These are phyloP conservation scores for Pyxicephalus adspersus DNA, from an alignment of 2,113 vertebrate species.

Conservation along the genomic window DNA sequence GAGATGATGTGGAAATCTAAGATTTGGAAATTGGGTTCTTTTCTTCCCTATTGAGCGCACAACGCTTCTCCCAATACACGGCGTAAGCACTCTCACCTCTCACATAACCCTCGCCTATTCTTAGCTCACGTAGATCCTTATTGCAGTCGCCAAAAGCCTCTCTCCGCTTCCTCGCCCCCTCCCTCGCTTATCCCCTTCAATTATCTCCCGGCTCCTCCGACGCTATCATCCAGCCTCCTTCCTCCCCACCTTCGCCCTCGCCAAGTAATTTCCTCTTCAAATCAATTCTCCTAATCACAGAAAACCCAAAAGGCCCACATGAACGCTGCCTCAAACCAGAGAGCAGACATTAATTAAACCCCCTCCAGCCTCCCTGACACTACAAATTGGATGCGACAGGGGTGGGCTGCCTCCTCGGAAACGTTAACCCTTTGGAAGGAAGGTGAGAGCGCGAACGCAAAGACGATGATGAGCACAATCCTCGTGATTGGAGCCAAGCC, in stretches of 20 bases:
- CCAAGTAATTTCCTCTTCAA: conserved; percentile 54
- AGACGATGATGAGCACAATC: neutral
- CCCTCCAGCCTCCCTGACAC: conserved; percentile 52
- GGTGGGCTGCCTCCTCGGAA: conserved; percentile 38
- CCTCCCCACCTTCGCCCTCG: conserved; percentile 37
- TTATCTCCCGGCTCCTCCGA: conserved; percentile 38
- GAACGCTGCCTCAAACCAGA: conserved; percentile 25
- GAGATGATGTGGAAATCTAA: neutral
- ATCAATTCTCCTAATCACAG: conserved; percentile 49
- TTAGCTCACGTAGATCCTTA: conserved; percentile 36
- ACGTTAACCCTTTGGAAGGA: neutral
- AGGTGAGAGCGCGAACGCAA: neutral
- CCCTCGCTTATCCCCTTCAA: conserved; percentile 24
- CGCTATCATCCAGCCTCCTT: conserved; percentile 38
- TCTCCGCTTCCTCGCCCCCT: conserved; percentile 27
- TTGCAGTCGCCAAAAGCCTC: conserved; percentile 43
- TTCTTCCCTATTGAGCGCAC: accelerated
- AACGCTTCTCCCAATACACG: accelerated
- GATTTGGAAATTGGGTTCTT: neutral
- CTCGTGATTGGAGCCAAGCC: conserved; percentile 38
- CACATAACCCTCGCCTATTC: neutral
- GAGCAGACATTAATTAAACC: conserved; percentile 28
- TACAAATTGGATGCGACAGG: conserved; percentile 5
- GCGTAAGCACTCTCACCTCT: neutral
- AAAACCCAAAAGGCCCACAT: conserved; percentile 1